phyloP scores from a whole-genome alignment of 2,113 vertebrate genomes.

The Illadopsis cleaveri region DNA sequence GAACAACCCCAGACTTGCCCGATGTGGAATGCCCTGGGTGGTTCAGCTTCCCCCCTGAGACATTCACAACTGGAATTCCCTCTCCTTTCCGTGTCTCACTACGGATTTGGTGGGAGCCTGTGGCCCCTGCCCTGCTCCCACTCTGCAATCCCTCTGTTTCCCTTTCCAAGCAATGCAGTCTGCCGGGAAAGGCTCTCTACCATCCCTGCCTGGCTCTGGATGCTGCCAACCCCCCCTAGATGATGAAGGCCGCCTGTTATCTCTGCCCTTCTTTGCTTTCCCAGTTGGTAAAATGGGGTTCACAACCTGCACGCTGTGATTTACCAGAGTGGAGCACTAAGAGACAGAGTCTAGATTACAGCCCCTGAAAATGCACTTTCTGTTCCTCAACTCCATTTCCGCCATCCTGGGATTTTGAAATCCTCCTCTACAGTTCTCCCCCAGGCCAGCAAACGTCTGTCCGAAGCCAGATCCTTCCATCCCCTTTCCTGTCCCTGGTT shows the following conservation, averaged over 20 bases:
- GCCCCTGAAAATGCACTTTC: not conserved
- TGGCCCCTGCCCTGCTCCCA: not conserved
- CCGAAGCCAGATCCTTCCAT: not conserved
- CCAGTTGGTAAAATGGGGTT: not conserved
- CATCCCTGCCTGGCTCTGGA: not conserved
- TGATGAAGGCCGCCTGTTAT: not conserved
- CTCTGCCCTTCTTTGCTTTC: not conserved
- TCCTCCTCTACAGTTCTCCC: not conserved
- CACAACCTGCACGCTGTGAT: not conserved
- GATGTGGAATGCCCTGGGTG: not conserved
- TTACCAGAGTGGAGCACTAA: not conserved
- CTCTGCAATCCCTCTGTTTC: not conserved
- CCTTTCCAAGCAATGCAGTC: not conserved
- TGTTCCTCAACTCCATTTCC: not conserved
- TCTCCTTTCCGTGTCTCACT: not conserved
- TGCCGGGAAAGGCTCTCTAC: not conserved
- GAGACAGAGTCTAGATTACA: not conserved
- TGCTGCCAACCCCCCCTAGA: not conserved
- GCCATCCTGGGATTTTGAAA: not conserved
- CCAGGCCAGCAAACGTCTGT: rapidly evolving
- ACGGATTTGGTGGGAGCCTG: no score
- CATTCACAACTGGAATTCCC: rapidly evolving
- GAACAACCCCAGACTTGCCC: not conserved
- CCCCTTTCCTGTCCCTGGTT: not conserved
- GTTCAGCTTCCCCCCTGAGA: rapidly evolving